Conservation (phyloP, 2,797 vertebrate genomes). For the Ctenochaetus hawaiiensis region DNA sequence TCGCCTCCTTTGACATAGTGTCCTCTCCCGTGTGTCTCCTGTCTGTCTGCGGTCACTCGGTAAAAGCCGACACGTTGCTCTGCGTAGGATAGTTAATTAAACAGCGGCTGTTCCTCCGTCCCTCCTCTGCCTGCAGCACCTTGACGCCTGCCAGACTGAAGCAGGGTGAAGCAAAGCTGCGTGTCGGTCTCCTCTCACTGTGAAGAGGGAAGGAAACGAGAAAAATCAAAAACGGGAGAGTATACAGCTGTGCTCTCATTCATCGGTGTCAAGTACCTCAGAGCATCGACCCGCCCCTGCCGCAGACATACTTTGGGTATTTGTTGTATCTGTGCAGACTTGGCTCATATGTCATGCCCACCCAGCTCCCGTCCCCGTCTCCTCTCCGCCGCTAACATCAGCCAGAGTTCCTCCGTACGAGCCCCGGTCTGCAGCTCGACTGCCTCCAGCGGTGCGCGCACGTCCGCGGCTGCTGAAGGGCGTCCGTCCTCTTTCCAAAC, state of each 20-base stretch:
- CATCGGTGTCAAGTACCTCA: conserved; percentile 57
- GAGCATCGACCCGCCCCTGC: conserved; percentile 43
- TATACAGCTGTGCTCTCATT: conserved; percentile 47
- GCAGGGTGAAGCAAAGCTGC: conserved; percentile 35
- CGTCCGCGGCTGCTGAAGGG: conserved; percentile 55
- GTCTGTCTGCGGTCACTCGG: conserved; percentile 39
- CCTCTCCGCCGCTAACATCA: conserved; percentile 55
- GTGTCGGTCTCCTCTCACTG: conserved; percentile 35
- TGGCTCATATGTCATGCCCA: conserved; percentile 74
- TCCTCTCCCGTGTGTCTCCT: conserved; percentile 49
- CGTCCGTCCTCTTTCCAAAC: conserved; percentile 30
- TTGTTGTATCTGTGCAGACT: conserved; percentile 77
- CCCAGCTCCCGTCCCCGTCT: conserved; percentile 42
- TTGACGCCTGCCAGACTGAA: conserved; percentile 57
- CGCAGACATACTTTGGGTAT: conserved; percentile 68
- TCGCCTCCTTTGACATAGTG: conserved; percentile 84
- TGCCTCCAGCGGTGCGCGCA: conserved; percentile 83
- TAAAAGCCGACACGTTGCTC: conserved; percentile 44
- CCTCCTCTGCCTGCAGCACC: conserved; percentile 68
- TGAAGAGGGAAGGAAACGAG: neutral
- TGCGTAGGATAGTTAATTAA: conserved; percentile 61
- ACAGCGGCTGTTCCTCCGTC: conserved; percentile 58
- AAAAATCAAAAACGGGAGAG: neutral
- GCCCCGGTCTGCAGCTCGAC: conserved; percentile 74
- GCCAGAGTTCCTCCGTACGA: conserved; percentile 64